Evolutionary conservation across 2,113 vertebrate species (phyloP).

Genomic region (Lathamus discolor): DNA sequence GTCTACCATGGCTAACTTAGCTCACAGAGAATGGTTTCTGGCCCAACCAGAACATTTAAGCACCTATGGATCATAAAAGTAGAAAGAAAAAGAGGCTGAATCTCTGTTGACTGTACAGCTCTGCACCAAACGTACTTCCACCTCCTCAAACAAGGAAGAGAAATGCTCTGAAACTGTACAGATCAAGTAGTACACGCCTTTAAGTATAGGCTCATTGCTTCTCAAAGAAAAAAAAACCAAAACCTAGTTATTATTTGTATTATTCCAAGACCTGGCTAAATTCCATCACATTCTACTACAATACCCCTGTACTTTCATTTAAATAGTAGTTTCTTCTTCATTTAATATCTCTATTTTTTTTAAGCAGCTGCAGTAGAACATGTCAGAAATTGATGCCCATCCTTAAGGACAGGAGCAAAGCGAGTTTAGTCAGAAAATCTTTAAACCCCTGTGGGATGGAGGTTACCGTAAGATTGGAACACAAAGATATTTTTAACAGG

Average conservation of each 20-base stretch:
- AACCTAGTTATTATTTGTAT: background rate
- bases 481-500: background rate
- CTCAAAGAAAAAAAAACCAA: background rate
- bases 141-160: background rate
- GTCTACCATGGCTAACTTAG: background rate
- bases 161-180: background rate
- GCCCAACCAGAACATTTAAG: background rate
- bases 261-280: background rate
- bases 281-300: background rate
- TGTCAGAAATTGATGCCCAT: background rate
- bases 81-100: background rate
- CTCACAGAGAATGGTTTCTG: background rate
- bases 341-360: background rate
- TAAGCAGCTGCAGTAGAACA: background rate
- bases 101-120: background rate
- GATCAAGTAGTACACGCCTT: background rate
- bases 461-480: background rate
- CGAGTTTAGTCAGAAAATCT: background rate
- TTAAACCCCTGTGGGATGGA: background rate
- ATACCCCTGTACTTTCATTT: background rate
- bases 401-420: background rate
- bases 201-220: background rate
- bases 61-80: background rate
- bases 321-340: background rate
- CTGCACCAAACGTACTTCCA: background rate